Conservation (phyloP, 2,113 vertebrate genomes). For the Halichoeres trimaculatus region DNA sequence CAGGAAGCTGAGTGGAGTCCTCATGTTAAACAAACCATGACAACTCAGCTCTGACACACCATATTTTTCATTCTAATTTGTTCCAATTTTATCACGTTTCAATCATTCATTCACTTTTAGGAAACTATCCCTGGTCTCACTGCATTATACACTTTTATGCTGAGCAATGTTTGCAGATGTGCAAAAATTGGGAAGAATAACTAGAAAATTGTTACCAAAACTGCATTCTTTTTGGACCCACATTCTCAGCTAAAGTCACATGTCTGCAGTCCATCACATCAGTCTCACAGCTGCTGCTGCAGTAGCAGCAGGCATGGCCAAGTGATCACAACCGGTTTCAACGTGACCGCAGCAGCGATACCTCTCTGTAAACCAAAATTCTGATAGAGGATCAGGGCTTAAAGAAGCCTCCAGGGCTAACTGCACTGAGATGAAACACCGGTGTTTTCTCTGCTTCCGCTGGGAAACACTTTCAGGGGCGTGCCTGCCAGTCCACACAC, state of each 20-base stretch:
- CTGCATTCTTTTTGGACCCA: conserved; percentile 66
- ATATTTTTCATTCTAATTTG: not conserved
- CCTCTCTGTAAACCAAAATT: not conserved
- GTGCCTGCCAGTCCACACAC: conserved; percentile 47
- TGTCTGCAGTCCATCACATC: conserved; percentile 49
- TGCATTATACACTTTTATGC: too few species aligned
- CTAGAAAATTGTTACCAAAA: not conserved
- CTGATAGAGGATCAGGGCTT: not conserved
- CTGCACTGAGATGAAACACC: not conserved
- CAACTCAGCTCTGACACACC: conserved; percentile 19
- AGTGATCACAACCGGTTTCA: not conserved
- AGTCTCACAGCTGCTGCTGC: conserved; percentile 15
- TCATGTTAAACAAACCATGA: conserved; percentile 39
- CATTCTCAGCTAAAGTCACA: conserved; percentile 48
- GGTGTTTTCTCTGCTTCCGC: not conserved
- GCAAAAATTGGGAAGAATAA: too few species aligned
- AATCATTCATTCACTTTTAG: conserved; percentile 11
- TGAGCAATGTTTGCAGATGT: too few species aligned
- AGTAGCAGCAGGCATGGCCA: conserved; percentile 14
- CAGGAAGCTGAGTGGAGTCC: conserved; percentile 34
- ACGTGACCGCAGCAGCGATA: not conserved
- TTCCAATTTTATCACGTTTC: not conserved
- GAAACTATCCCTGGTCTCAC: too few species aligned
- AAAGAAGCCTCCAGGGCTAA: not conserved
- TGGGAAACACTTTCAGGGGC: conserved; percentile 50